These are phyloP conservation scores for Aphelinus atriplicis DNA, from an alignment of 1,140 invertebrate genomes.

Conservation along the genomic window DNA sequence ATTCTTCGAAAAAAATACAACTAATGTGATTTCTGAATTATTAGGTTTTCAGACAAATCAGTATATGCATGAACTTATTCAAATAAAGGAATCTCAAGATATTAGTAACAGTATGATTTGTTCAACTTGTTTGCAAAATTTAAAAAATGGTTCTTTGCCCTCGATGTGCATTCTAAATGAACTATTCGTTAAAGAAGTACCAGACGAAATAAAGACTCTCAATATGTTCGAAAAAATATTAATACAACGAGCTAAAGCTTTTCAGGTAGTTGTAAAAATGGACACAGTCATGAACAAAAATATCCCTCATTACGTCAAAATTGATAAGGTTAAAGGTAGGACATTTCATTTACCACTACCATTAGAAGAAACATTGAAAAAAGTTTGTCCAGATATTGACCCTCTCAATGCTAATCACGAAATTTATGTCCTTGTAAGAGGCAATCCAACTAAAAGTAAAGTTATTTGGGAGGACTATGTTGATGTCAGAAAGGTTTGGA, in stretches of 20 bases:
- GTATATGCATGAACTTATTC: slow-evolving; percentile 7
- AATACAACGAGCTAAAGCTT: slow-evolving; percentile 55
- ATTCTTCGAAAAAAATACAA: slow-evolving; percentile 30
- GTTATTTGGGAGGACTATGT: slow-evolving; percentile 21
- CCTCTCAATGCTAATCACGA: slow-evolving; percentile 41
- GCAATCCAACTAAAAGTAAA: slow-evolving; percentile 11
- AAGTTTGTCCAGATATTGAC: not conserved
- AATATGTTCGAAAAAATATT: slow-evolving; percentile 49
- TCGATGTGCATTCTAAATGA: slow-evolving; percentile 42
- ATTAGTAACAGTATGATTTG: slow-evolving; percentile 33
- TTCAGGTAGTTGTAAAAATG: slow-evolving; percentile 46
- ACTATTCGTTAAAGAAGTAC: slow-evolving; percentile 23
- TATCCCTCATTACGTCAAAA: slow-evolving; percentile 42
- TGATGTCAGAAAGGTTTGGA: slow-evolving; percentile 6
- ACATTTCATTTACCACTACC: slow-evolving; percentile 56
- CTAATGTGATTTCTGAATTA: slow-evolving; percentile 9
- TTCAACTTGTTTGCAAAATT: slow-evolving; percentile 19
- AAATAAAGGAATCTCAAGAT: not conserved
- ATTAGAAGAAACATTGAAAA: slow-evolving; percentile 49
- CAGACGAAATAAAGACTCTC: slow-evolving; percentile 39
- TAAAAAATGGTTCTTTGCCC: slow-evolving; percentile 28
- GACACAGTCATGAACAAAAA: slow-evolving; percentile 44
- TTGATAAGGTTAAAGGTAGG: slow-evolving; percentile 50
- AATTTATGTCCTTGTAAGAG: slow-evolving; percentile 48
- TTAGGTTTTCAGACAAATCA: slow-evolving; percentile 7